Base-by-base conservation (phyloP, 1,140 invertebrate genomes). In the Bursaphelenchus mucronatus region DNA sequence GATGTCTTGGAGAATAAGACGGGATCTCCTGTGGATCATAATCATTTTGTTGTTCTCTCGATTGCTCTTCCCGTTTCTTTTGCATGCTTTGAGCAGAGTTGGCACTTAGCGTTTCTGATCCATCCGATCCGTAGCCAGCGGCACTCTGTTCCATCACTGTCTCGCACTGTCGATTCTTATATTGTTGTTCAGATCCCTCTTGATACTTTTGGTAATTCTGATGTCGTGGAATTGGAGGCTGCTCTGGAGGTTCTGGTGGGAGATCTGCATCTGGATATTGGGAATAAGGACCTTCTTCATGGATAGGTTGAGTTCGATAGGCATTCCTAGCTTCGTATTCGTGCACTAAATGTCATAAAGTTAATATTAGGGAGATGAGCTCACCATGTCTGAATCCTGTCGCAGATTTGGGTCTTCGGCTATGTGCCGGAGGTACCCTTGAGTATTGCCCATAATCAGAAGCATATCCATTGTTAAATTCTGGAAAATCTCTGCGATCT, bases 51-150 rank as follows among this genome's bases (percentile, higher is more conserved):
- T 68, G 67, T 39, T 73, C 21, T 11, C 43, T 47, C 15, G 47
- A 40, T 10, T 40, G 39, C 43, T 68, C 66, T 40, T 64, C 55
- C 43, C 64, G 57, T 68, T 64, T 19, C 19, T 79, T 78, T 51
- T 78, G 75, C 76, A 75, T 74, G 15, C 64, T 69, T 44, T 81
- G 75, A 21, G 75, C 75, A 17, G 67, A 70, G 59, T 79, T 79
- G 1, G 71, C 70, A 68, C 74, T 78, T 46, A 79, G 45, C 15
- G 77, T 79, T 59, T 81, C 77, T 40, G 66, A 70, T 47, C 76
- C 77, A 56, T 79, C 77, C 52, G 70, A 74, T 57, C 80, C 80
- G 64, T 79, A 81, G 46, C 70, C 76, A 44, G 66, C 74, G 19
- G 63, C 40, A 39, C 58, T 51, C 11, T 67, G 30, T 30, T 30